Evolutionary conservation across 2,888 invertebrate genomes (phyloP), one percentile per base, ranked within the genome.

Genomic region (Monopis laevigella): DNA sequence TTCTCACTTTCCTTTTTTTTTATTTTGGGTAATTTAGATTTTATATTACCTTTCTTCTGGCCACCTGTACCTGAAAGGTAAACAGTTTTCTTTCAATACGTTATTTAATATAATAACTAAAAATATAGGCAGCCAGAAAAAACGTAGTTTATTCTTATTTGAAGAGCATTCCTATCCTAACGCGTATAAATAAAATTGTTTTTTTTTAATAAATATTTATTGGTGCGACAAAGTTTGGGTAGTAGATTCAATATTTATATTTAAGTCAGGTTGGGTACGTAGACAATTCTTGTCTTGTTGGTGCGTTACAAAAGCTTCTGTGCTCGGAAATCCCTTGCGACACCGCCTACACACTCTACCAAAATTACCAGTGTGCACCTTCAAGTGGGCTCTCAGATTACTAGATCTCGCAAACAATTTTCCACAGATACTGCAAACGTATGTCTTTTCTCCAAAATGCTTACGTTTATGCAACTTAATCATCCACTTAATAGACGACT

Each of bases 341-440:
- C 74, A 75, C 42, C 57, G 51, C 2, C 74, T 47, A 29, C 74
- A 75, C 0, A 72, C 71, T 2, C 69, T 51, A 0, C 74, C 74
- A 1, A 57, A 48, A 1, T 47, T 49, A 0, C 74, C 74, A 0
- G 65, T 66, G 41, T 75, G 74, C 0, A 72, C 62, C 41, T 68
- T 73, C 62, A 75, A 68, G 48, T 75, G 74, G 0, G 63, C 57
- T 3, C 72, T 47, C 2, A 75, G 42, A 42, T 74, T 74, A 30
- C 84, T 85, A 5, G 84, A 82, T 27, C 85, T 73, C 0, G 82
- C 73, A 34, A 85, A 82, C 49, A 65, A 66, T 30, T 66, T 74
- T 0, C 75, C 72, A 41, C 86, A 86, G n/a, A 84, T 62, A 27
- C 82, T 82, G 44, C 86, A 86, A 1, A 63, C 59, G 42, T 83